These are phyloP conservation scores for Abscondita cerata DNA, from an alignment of 2,888 invertebrate species.

Conservation along the genomic window DNA sequence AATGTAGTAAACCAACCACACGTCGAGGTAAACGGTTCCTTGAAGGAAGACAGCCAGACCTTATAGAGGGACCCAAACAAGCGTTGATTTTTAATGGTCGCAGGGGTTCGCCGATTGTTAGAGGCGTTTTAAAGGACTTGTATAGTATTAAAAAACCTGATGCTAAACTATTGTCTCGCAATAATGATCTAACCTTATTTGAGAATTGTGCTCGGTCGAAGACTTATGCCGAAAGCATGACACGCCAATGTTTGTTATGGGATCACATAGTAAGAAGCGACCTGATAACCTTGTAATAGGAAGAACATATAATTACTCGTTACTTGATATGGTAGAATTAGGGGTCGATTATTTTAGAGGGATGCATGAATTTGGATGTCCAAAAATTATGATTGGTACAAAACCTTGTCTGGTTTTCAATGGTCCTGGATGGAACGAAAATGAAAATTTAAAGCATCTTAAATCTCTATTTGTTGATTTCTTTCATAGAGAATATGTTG, in stretches of 20 bases:
- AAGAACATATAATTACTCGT: conserved; percentile 85
- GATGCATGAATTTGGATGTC: conserved; percentile 78
- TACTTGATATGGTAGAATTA: conserved; percentile 96
- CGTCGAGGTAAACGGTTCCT: conserved; percentile 87
- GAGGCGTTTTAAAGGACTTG: conserved; percentile 83
- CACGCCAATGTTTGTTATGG: conserved; percentile 88
- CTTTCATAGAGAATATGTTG: conserved; percentile 84
- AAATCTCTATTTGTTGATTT: conserved; percentile 92
- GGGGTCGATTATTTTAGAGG: conserved; percentile 85
- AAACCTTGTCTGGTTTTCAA: conserved; percentile 94
- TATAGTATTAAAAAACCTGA: conserved; percentile 87
- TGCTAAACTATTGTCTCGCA: conserved; percentile 75
- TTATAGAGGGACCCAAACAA: conserved; percentile 87
- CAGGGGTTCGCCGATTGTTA: conserved; percentile 74
- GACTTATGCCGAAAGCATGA: conserved; percentile 82
- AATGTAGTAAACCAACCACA: conserved; percentile 83
- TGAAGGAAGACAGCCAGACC: conserved; percentile 81
- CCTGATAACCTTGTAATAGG: conserved; percentile 92
- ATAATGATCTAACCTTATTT: conserved; percentile 91
- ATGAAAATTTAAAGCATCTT: conserved; percentile 79
- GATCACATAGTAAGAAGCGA: conserved; percentile 92
- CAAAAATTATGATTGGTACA: conserved; percentile 69
- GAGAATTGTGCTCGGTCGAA: conserved; percentile 88
- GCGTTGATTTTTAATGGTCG: conserved; percentile 86
- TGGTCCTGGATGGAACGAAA: conserved; percentile 89